Conservation (phyloP, 2,113 vertebrate genomes). For the Eira barbara region DNA sequence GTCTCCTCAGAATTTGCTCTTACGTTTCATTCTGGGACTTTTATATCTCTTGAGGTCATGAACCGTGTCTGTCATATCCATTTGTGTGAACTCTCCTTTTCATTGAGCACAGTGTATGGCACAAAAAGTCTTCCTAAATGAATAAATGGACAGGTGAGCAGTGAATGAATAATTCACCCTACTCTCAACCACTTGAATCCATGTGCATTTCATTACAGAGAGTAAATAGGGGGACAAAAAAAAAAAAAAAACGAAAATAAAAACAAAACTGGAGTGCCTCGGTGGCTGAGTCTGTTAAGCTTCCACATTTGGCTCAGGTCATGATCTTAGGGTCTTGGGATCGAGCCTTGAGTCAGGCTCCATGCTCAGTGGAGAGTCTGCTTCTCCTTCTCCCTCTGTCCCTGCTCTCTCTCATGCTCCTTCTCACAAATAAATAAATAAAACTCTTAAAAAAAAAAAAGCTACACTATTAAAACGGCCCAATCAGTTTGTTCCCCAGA, state of each 20-base stretch:
- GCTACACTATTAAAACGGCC: background rate
- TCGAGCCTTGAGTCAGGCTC: fast-evolving
- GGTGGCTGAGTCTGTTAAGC: background rate
- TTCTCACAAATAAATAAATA: background rate
- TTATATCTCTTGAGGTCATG: background rate
- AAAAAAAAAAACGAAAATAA: background rate
- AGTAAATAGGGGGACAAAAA: fast-evolving
- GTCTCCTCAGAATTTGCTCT: background rate
- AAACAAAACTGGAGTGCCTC: background rate
- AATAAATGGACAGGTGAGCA: background rate
- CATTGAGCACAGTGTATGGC: background rate
- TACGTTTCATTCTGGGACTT: background rate
- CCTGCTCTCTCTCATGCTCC: too few species aligned
- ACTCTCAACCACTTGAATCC: background rate
- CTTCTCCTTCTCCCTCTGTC: background rate
- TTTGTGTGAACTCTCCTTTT: background rate
- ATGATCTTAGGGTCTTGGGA: background rate
- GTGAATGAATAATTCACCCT: background rate
- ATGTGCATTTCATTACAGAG: fast-evolving
- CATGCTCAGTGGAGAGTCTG: background rate
- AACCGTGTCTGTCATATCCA: background rate
- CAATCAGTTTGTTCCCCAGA: background rate
- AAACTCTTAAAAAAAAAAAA: background rate
- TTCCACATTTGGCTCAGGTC: background rate
- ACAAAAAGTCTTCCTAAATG: background rate